Percentiles rank a stretch among this genome's conserved stretches.
Conservation (phyloP, 2,888 invertebrate species). For the Tethea ocularis region DNA sequence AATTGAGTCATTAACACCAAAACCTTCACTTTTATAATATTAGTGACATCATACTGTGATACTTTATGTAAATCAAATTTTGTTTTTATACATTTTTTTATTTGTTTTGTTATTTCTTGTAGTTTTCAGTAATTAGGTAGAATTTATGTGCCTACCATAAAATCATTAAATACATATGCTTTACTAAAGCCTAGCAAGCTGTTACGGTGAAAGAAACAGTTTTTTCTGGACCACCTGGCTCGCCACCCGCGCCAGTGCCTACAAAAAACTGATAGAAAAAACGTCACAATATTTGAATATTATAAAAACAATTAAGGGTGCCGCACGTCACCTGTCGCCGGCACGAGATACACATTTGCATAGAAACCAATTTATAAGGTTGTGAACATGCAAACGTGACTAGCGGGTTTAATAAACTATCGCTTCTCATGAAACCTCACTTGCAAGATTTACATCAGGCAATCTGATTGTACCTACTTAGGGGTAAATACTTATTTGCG, state of each 20-base stretch:
- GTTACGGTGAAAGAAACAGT: conserved; percentile 62
- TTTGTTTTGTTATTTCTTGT: neutral
- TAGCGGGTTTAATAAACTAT: conserved; percentile 24
- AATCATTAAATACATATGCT: conserved; percentile 17
- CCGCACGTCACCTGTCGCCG: conserved; percentile 81
- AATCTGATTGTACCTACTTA: no score
- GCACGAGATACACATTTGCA: conserved; percentile 81
- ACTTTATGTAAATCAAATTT: no score
- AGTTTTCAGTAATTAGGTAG: neutral
- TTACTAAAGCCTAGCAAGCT: conserved; percentile 60
- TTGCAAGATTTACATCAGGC: no score
- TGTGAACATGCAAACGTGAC: conserved; percentile 38
- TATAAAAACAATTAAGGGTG: conserved; percentile 82
- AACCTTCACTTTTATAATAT: no score
- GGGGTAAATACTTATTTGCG: no score
- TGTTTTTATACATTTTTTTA: no score
- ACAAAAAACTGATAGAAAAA: conserved; percentile 73
- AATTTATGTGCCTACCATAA: neutral
- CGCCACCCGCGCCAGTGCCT: conserved; percentile 71
- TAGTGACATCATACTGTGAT: no score
- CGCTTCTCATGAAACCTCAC: neutral
- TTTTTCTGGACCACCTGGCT: conserved; percentile 80
- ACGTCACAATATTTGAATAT: conserved; percentile 83
- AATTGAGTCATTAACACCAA: no score
- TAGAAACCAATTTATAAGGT: conserved; percentile 70